Percentiles rank a stretch among this genome's conserved stretches.
phyloP scores from a whole-genome alignment of 1,140 invertebrate genomes.

The Bombus huntii region DNA sequence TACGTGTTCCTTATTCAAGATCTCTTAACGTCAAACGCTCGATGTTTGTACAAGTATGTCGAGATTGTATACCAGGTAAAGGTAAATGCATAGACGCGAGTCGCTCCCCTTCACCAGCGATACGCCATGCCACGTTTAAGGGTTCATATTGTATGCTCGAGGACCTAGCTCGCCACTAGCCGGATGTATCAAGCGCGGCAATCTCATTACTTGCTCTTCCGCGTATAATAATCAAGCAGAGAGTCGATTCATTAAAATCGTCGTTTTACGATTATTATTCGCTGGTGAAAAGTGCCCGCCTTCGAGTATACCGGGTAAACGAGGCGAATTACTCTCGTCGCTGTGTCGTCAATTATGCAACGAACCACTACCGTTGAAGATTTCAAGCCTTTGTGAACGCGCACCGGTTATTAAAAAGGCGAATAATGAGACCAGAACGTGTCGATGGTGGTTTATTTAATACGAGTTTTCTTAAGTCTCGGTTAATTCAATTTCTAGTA shows the following conservation, averaged over 20 bases:
- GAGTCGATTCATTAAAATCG: conserved; percentile 68
- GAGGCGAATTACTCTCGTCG: conserved; percentile 42
- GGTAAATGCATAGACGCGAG: conserved; percentile 3
- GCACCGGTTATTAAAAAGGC: background rate
- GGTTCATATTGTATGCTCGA: conserved; percentile 13
- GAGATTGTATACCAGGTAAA: background rate
- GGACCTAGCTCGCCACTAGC: background rate
- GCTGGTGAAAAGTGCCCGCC: background rate
- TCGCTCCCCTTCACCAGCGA: background rate
- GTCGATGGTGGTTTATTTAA: conserved; percentile 12
- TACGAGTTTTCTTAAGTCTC: background rate
- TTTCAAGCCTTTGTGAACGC: conserved; percentile 38
- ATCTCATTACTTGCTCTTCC: conserved; percentile 53
- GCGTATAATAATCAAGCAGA: conserved; percentile 56
- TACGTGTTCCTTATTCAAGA: background rate
- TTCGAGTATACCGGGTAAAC: conserved; percentile 20
- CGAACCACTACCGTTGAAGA: conserved; percentile 20
- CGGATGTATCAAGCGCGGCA: conserved; percentile 38
- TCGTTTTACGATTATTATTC: conserved; percentile 61
- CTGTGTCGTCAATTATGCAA: conserved; percentile 44
- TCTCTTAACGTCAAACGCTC: conserved; percentile 12
- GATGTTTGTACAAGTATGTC: background rate
- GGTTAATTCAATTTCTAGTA: background rate
- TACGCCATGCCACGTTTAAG: background rate
- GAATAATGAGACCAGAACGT: conserved; percentile 30